Evolutionary conservation across 2,113 vertebrate genomes (phyloP).

Genomic region (Balaenoptera acutorostrata): DNA sequence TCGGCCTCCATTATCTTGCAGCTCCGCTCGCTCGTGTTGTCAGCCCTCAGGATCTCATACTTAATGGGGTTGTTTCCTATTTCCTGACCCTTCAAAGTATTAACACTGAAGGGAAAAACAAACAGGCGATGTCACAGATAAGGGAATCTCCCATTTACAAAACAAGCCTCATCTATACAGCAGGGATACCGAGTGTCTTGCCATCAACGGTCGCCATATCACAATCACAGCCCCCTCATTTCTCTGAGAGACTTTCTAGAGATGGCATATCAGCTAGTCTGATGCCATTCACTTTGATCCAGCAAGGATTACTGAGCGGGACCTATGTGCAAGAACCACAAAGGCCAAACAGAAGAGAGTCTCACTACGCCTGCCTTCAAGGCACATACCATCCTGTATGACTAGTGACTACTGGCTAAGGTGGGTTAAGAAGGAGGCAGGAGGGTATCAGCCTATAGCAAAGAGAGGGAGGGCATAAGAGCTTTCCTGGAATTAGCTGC

Average conservation of each 20-base stretch:
- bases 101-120: constrained; percentile 12
- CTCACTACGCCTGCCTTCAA: background rate
- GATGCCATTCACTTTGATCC: background rate
- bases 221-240: background rate
- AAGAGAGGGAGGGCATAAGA: background rate
- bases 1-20: background rate
- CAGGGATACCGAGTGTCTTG: background rate
- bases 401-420: background rate
- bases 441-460: background rate
- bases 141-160: background rate
- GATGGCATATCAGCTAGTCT: background rate
- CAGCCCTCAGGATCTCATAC: background rate
- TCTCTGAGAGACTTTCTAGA: background rate
- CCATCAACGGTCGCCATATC: fast-evolving
- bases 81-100: constrained; percentile 23
- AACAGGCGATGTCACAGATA: background rate
- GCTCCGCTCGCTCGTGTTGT: background rate
- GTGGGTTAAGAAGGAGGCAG: background rate
- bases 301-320: background rate
- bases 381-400: background rate
- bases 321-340: background rate
- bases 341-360: background rate
- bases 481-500: background rate
- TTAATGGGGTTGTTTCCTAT: constrained; percentile 15
- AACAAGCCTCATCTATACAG: background rate